Base-by-base conservation (phyloP, 2,113 vertebrate species). In the Ellobius talpinus region DNA sequence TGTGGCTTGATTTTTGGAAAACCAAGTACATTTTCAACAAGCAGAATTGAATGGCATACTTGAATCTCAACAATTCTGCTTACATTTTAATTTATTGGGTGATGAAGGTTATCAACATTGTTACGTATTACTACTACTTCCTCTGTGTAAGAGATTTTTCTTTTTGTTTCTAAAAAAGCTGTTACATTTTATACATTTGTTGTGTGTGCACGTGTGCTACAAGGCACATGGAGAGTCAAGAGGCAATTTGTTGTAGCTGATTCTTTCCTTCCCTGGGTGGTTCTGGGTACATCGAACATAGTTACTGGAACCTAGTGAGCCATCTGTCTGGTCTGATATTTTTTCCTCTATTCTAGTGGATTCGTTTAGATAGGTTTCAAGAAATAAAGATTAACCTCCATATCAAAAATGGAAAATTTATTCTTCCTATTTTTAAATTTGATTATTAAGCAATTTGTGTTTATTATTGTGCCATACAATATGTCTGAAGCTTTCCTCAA, bases 1-100 rank as follows among this genome's bases (percentile, higher is more conserved):
- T 92, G 21, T n/a, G 26, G 8, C 47, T 87, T 87, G 47, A 24
- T 92, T 93, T 93, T 96, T 89, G 78, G 42, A 93, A 94, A 76
- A 78, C 73, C 73, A 90, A 45, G 1, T 39, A 10, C 3, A 33
- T 58, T 94, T 76, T 87, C 65, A n/a, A 42, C 6, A 92, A 87
- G 72, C 24, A 95, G 11, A 77, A 96, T 63, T 73, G 79, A 89
- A 88, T 14, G 12, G 29, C 36, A 5, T 24, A 63, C 24, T 42
- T 68, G 36, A 63, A 42, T 74, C 68, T 91, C 6, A 19, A n/a
- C 58, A 87, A 2, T 58, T 90, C 14, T 42, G 14, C 42, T 91
- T 85, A 1, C 8, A 7, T 24, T 21, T 42, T 66, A 73, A 85
- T 86, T 63, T 68, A 29, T 36, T 79, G 5, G 10, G 10, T 84